Percentiles rank a stretch among this genome's conserved stretches.
Conservation (phyloP, 2,113 vertebrate genomes). For the Tinamus guttatus region DNA sequence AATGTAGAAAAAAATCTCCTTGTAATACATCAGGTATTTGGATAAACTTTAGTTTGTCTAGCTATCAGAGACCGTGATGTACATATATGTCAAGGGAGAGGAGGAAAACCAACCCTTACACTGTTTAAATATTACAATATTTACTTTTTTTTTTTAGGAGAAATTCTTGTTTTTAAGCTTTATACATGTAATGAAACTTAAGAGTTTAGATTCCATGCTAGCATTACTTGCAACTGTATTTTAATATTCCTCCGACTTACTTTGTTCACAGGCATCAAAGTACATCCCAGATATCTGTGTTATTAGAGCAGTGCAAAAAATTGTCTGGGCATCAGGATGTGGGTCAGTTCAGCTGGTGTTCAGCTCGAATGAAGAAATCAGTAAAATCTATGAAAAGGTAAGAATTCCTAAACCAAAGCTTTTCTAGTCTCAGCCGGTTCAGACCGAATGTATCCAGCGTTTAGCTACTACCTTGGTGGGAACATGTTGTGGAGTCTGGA, state of each 20-base stretch:
- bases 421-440: background rate
- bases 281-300: slow-evolving; percentile 99
- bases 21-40: background rate
- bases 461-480: background rate
- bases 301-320: slow-evolving; percentile 97
- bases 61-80: background rate
- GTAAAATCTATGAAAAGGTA: slow-evolving; percentile 99
- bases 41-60: background rate
- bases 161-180: background rate
- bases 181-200: background rate
- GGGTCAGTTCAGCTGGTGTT: slow-evolving; percentile 96
- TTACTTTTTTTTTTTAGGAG: background rate
- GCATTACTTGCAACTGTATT: background rate
- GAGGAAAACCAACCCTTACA: background rate
- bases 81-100: too few relatives aligned
- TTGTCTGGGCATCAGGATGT: slow-evolving; percentile 98
- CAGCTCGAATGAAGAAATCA: slow-evolving; percentile 97
- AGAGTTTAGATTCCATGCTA: background rate
- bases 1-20: background rate
- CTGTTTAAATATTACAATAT: background rate
- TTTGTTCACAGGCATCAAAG: slow-evolving; percentile 90
- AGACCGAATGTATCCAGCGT: background rate
- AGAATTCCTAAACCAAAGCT: slow-evolving; percentile 18
- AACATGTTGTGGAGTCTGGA: background rate
- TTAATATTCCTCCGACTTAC: slow-evolving; percentile 19